Base-by-base conservation (phyloP, 2,888 invertebrate species). In the Celastrina argiolus region DNA sequence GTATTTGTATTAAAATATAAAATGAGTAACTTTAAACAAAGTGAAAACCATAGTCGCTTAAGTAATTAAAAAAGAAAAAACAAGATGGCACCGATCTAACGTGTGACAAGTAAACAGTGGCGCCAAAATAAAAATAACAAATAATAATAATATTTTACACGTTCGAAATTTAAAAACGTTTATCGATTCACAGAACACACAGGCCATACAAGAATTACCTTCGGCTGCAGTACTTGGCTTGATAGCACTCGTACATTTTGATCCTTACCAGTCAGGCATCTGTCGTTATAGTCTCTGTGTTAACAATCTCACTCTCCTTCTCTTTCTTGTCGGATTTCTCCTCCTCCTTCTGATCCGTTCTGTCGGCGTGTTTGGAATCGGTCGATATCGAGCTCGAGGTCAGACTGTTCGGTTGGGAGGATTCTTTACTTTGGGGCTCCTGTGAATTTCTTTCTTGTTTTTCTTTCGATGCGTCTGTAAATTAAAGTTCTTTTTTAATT, bases 311-410 rank as follows among this genome's bases (percentile, higher is more conserved):
- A 18, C 69, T 72, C 58, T 69, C 76, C 64, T 78, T 80, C 71
- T 80, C 78, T 28, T 72, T 66, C 61, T 76, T 75, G 67, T 81
- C 75, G 16, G 65, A 2, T 63, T 66, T 70, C 56, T n/a, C n/a
- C n/a, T 68, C 61, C 7, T 72, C 66, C 10, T 22, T 65, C 14
- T 58, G 58, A 22, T 66, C 65, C 59, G 42, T 66, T 8, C 66
- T 66, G 18, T 66, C 66, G 2, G 59, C 84, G 1, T 84, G 84
- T 74, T 87, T 87, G 28, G 87, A 88, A 72, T 91, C 90, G 28
- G 81, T 87, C 1, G 90, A 88, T 71, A 86, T 85, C 6, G 87
- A 87, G 70, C 88, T 88, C 2, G 90, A 89, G 0, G 90, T 87
- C 0, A 89, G 74, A 64, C 90, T 91, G 80, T 86, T 84, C 0